A percentile compares a stretch with the other conserved stretches of the same genome.
These are phyloP conservation scores for Ophioninae sp. DNA, from an alignment of 2,888 invertebrate species.

Conservation along the genomic window DNA sequence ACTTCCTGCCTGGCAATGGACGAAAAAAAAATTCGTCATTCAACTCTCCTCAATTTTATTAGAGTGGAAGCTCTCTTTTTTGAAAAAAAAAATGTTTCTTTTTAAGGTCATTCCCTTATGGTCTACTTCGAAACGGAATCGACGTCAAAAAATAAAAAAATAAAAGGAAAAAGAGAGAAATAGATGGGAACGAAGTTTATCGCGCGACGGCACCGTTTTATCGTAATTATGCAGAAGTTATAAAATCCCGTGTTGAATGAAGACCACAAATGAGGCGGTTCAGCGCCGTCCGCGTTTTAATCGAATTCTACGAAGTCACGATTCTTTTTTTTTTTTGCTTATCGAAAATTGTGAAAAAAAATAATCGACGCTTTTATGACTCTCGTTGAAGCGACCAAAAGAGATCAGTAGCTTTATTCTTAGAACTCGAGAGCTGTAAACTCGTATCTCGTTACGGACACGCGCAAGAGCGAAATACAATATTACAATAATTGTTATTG, in stretches of 20 bases:
- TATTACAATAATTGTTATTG: background rate
- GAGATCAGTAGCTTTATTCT: background rate
- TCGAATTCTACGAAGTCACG: background rate
- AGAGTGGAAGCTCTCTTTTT: background rate
- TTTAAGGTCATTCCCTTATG: background rate
- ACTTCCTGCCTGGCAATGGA: constrained; percentile 64
- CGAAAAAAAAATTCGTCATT: constrained; percentile 37
- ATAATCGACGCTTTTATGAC: background rate
- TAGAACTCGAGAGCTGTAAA: background rate
- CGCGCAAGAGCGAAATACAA: background rate
- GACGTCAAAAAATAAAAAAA: background rate
- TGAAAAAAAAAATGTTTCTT: background rate
- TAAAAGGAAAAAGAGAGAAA: background rate
- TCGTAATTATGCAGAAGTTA: constrained; percentile 1
- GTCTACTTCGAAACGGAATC: background rate
- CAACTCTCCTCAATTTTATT: constrained; percentile 6
- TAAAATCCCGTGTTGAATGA: constrained; percentile 17
- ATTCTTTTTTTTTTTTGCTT: background rate
- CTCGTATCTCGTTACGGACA: background rate
- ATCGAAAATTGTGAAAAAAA: background rate
- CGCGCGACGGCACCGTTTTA: background rate
- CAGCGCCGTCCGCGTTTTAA: background rate
- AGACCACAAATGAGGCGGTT: background rate
- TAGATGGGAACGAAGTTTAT: background rate
- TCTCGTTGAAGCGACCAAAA: background rate